Evolutionary conservation across 2,113 vertebrate species (phyloP).

Genomic region (Egretta garzetta): DNA sequence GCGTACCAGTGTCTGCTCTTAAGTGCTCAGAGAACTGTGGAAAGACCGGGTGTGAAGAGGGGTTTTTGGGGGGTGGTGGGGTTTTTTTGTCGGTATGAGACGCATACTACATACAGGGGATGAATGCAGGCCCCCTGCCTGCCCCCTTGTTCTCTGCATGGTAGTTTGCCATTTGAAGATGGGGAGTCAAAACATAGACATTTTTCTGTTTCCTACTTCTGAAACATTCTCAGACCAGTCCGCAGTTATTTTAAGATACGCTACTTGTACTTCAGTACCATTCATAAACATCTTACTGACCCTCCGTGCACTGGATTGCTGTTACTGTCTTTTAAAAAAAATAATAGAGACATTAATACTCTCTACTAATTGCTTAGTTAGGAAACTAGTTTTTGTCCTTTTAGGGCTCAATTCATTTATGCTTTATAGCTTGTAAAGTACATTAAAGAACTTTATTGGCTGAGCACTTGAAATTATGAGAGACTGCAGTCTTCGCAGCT

Average conservation of each 20-base stretch:
- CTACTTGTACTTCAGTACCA: neutral
- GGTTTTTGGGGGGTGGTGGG: too few relatives aligned
- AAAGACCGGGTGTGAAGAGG: neutral
- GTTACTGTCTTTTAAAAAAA: neutral
- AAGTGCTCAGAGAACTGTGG: neutral
- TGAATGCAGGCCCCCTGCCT: neutral
- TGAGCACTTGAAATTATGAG: neutral
- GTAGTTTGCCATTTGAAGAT: neutral
- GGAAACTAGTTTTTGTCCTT: neutral
- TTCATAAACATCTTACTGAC: neutral
- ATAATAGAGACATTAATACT: neutral
- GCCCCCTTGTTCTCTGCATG: neutral
- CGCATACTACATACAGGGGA: neutral
- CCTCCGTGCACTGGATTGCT: neutral
- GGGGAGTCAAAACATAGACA: fast-evolving
- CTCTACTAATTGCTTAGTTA: neutral
- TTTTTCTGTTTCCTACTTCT: neutral
- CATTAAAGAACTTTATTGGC: neutral
- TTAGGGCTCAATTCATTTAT: neutral
- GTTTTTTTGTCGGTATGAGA: neutral
- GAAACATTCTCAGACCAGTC: neutral
- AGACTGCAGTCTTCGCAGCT: neutral
- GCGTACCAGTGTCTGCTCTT: neutral
- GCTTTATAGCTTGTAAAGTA: neutral
- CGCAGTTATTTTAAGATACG: neutral